Conservation (phyloP, 2,113 vertebrate genomes). For the Montifringilla adamsi region DNA sequence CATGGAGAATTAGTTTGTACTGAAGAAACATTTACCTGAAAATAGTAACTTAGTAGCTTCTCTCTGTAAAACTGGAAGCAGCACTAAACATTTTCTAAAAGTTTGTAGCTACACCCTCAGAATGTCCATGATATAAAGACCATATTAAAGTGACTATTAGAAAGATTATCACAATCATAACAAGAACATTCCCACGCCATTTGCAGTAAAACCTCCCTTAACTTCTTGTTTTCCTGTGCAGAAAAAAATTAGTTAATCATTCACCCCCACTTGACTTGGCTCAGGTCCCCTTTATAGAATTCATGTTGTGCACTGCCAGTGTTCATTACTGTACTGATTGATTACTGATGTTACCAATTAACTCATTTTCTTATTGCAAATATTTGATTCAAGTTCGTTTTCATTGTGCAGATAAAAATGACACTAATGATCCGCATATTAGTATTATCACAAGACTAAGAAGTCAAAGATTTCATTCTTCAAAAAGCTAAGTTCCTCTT, state of each 20-base stretch:
- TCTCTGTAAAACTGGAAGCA: background rate
- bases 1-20: background rate
- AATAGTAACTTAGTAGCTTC: background rate
- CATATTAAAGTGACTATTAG: background rate
- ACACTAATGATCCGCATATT: background rate
- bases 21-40: background rate
- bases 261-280: background rate
- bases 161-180: background rate
- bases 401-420: background rate
- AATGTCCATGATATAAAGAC: background rate
- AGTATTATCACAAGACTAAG: background rate
- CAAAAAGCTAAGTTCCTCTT: background rate
- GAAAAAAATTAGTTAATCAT: background rate
- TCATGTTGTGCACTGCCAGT: background rate
- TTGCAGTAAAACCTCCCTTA: background rate
- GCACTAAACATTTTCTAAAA: background rate
- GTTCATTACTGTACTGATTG: background rate
- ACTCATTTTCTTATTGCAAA: background rate
- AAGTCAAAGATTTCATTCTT: background rate
- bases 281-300: background rate
- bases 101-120: background rate
- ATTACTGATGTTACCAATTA: background rate
- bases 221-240: background rate
- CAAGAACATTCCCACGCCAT: background rate
- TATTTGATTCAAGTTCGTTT: background rate